These are phyloP conservation scores for Arge pagana DNA, from an alignment of 2,888 invertebrate species.

Conservation along the genomic window DNA sequence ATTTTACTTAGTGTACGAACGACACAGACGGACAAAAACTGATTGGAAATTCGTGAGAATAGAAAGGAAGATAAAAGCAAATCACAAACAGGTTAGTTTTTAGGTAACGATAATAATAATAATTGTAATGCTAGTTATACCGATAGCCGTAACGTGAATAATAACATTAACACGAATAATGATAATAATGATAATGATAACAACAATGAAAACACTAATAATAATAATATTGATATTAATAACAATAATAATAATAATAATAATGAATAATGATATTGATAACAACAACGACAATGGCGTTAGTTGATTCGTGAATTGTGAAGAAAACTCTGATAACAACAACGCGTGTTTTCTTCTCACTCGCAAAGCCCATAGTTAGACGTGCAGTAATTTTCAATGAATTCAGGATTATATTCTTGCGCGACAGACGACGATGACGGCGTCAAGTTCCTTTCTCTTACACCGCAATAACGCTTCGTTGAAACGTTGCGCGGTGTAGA, in stretches of 20 bases:
- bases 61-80: slow-evolving; percentile 23
- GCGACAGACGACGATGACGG: too few species aligned
- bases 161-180: neutral
- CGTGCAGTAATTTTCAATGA: too few species aligned
- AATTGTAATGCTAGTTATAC: neutral
- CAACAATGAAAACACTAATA: neutral
- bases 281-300: slow-evolving; percentile 22
- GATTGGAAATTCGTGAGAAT: slow-evolving; percentile 39
- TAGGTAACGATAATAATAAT: neutral
- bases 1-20: too few species aligned
- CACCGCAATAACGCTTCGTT: too few species aligned
- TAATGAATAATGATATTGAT: slow-evolving; percentile 28
- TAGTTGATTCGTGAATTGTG: slow-evolving; percentile 6
- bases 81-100: slow-evolving; percentile 8
- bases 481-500: too few species aligned
- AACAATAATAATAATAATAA: slow-evolving; percentile 18
- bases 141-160: neutral
- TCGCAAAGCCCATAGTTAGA: too few species aligned
- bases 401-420: too few species aligned
- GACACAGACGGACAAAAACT: slow-evolving; percentile 42
- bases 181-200: neutral
- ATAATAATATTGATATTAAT: neutral
- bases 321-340: slow-evolving; percentile 32
- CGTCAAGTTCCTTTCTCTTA: too few species aligned
- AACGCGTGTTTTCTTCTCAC: slow-evolving; percentile 53